A percentile compares a stretch with the other conserved stretches of the same genome.
Evolutionary conservation across 2,888 invertebrate genomes (phyloP).

Genomic region (Sarcophaga carnaria): DNA sequence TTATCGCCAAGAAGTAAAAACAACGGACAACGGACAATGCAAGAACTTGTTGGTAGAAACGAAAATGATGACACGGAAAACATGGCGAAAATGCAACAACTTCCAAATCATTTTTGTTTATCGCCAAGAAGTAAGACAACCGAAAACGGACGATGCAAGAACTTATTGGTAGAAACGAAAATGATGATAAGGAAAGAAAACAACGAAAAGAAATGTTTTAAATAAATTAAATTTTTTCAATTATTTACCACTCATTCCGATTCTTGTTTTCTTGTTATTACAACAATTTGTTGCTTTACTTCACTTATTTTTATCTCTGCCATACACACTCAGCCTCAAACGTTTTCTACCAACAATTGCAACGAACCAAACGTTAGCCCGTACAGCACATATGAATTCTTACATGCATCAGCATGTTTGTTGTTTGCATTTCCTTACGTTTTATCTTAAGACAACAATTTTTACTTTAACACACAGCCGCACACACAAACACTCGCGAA

Average conservation of each 20-base stretch:
- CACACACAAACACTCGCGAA: background rate
- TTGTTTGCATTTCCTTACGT: slow-evolving; percentile 5
- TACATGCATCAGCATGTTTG: slow-evolving; percentile 34
- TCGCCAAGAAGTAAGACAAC: too few species aligned
- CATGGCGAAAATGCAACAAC: too few species aligned
- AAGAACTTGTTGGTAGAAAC: too few species aligned
- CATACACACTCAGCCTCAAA: background rate
- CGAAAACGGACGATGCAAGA: too few species aligned
- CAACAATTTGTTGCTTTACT: background rate
- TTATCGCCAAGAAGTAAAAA: slow-evolving; percentile 20
- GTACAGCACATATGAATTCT: slow-evolving; percentile 25
- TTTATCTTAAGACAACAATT: slow-evolving; percentile 52
- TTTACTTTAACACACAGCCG: slow-evolving; percentile 25
- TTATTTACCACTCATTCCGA: background rate
- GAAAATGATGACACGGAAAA: too few species aligned
- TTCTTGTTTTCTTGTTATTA: background rate
- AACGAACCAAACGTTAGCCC: background rate
- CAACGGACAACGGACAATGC: too few species aligned
- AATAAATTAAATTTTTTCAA: background rate
- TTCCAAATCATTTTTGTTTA: too few species aligned
- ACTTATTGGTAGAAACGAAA: background rate
- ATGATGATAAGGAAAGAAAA: background rate
- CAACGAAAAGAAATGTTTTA: background rate
- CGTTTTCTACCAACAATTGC: background rate
- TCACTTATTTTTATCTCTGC: background rate